Evolutionary conservation across 2,888 invertebrate species (phyloP), one percentile per base, ranked within the genome.

Genomic region (Oligia latruncula): DNA sequence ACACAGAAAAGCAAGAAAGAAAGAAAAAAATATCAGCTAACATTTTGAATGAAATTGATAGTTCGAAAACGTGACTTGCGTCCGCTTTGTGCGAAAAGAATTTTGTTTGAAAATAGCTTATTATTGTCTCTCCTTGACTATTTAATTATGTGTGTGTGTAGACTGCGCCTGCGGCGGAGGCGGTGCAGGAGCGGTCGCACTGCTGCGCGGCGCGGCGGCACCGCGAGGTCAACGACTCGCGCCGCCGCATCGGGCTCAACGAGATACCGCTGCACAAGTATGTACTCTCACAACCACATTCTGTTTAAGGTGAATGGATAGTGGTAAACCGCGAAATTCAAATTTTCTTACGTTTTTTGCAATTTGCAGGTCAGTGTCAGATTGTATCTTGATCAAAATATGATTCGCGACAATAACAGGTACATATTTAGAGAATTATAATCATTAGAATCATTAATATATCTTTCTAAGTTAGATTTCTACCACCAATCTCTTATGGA

Each of bases 151-250:
- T 29, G 23, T 43, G 49, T 52, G 23, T 15, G 20, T 55, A 74
- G 82, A 1, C 20, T 20, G 17, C 60, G 55, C 29, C 70, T 11
- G 15, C 46, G 17, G 29, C 35, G n/a, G 60, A 55, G 46, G 11
- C 20, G 35, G 46, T 9, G 49, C 20, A 46, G 68, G 55, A 52
- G 64, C 23, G 66, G 9, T 13, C 67, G 72, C 65, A 55, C 35
- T 83, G 83, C 52, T 83, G 83, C 66, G 71, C 73, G n/a, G 86
- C 86, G 73, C 86, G 83, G 4, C 86, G 83, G 0, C 83, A 83
- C 23, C 83, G 86, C 35, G 46, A 62, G 55, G 73, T 85, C 66
- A 76, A 71, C 66, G 83, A 85, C 81, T 35, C 82, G 66, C 86
- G 70, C 0, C 83, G 81, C 15, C 83, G 82, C 58, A 35, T 74